Percentiles rank a stretch among this genome's conserved stretches.
Evolutionary conservation across 2,113 vertebrate species (phyloP).

Genomic region (Otocyon megalotis): DNA sequence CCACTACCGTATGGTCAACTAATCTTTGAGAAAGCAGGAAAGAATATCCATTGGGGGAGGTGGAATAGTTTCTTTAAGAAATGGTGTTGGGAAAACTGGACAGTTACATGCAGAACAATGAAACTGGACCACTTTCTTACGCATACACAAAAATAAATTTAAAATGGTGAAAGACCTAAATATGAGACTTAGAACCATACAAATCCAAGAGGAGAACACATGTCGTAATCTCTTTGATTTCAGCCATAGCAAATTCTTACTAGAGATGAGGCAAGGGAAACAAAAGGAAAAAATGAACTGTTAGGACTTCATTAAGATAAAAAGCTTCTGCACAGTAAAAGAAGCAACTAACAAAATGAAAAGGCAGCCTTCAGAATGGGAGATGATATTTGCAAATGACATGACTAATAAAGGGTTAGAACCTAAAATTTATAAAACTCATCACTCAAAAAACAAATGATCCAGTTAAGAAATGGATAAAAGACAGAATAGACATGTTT

Average conservation of each 20-base stretch:
- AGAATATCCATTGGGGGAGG: not conserved
- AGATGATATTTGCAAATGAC: not conserved
- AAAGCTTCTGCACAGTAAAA: not conserved
- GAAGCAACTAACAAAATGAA: not conserved
- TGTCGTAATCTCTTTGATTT: not conserved
- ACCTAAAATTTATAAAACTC: not conserved
- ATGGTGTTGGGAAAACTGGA: not conserved
- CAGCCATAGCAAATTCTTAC: not conserved
- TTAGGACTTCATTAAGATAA: not conserved
- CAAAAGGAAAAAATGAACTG: not conserved
- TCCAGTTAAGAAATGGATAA: not conserved
- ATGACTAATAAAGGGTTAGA: not conserved
- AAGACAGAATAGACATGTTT: not conserved
- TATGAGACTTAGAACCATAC: not conserved
- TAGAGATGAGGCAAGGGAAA: not conserved
- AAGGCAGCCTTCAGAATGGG: not conserved
- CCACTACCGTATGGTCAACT: not conserved
- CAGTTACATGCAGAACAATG: not conserved
- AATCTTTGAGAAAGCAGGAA: not conserved
- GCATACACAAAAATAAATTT: not conserved
- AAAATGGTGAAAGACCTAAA: not conserved
- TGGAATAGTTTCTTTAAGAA: not conserved
- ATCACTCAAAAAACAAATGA: not conserved
- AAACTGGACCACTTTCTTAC: not conserved
- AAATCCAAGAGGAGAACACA: not conserved